phyloP scores from a whole-genome alignment of 2,113 vertebrate genomes.

The Rhabdomys dilectus region DNA sequence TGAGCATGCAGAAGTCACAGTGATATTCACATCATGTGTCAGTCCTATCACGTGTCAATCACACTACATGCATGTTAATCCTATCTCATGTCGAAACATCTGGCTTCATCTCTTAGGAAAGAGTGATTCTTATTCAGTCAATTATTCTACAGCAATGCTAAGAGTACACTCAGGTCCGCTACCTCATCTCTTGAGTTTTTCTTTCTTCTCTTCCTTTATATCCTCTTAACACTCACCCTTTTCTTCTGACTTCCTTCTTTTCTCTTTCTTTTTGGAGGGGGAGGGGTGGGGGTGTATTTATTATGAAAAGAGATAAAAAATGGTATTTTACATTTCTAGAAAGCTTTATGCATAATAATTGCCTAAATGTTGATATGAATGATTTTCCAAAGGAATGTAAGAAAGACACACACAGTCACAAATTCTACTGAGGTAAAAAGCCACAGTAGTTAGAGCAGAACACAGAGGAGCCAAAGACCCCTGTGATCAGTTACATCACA shows the following conservation, averaged over 20 bases:
- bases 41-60: not conserved
- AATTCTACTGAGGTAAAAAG: not conserved
- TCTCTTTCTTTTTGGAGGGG: not conserved
- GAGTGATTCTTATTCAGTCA: not conserved
- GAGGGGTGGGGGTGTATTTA: not conserved
- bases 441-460: too few species aligned
- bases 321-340: not conserved
- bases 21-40: not conserved
- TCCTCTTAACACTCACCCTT: not conserved
- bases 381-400: not conserved
- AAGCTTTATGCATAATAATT: not conserved
- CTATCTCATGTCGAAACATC: not conserved
- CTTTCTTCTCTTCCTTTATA: not conserved
- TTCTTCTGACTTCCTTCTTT: not conserved
- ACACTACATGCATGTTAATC: not conserved
- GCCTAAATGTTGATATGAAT: not conserved
- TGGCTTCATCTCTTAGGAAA: not conserved
- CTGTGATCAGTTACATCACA: not conserved
- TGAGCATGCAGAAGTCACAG: not conserved
- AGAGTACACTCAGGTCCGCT: not conserved
- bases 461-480: too few species aligned
- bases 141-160: not conserved
- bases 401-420: not conserved
- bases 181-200: not conserved
- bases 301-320: not conserved